Evolutionary conservation across 2,113 vertebrate genomes (phyloP).

Genomic region (Lates calcarifer): DNA sequence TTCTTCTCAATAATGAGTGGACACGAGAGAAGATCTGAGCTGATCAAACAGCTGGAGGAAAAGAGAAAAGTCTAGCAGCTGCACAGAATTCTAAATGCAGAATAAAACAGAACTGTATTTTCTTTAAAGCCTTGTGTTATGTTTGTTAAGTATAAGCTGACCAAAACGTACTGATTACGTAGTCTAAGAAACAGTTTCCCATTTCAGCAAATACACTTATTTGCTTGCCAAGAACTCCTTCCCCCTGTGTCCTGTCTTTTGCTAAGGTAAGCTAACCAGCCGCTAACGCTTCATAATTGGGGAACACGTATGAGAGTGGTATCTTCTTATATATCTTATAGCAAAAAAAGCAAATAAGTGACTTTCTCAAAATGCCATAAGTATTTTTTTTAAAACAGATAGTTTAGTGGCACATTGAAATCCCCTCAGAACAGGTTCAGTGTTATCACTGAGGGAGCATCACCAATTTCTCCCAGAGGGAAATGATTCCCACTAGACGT

Average conservation of each 20-base stretch:
- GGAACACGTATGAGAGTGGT: neutral
- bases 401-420: slow-evolving; percentile 8
- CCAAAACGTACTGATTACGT: neutral
- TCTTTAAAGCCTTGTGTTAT: neutral
- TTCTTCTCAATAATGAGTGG: slow-evolving; percentile 55
- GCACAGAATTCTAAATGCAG: no score
- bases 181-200: no score
- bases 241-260: neutral
- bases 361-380: slow-evolving; percentile 11
- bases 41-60: slow-evolving; percentile 7
- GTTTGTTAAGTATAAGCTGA: no score
- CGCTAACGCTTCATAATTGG: neutral
- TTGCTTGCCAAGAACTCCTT: no score
- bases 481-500: slow-evolving; percentile 31
- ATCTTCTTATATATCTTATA: neutral
- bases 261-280: neutral
- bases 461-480: slow-evolving; percentile 16
- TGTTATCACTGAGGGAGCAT: slow-evolving; percentile 10
- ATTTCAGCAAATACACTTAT: no score
- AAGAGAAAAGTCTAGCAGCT: neutral
- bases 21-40: slow-evolving; percentile 47
- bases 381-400: neutral
- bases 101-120: neutral
- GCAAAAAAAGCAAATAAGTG: neutral
- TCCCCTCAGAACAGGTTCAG: slow-evolving; percentile 7